Evolutionary conservation across 2,797 vertebrate species (phyloP).

Genomic region (Epinephelus awoara): DNA sequence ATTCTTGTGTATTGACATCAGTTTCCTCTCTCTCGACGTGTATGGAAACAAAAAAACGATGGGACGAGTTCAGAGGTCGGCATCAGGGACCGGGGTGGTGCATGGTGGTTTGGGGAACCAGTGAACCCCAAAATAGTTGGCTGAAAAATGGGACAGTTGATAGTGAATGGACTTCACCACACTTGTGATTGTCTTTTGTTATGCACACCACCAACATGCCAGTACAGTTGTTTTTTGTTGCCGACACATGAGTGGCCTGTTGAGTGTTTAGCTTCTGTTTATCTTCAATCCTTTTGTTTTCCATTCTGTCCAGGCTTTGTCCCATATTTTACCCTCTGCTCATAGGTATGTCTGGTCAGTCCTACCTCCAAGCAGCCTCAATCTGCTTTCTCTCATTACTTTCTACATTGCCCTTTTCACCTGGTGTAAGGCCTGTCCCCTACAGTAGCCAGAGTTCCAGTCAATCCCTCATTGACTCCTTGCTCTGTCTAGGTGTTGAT

Average conservation of each 20-base stretch:
- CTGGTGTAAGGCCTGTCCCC: neutral
- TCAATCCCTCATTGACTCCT: neutral
- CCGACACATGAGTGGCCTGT: neutral
- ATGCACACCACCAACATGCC: neutral
- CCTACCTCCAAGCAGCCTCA: neutral
- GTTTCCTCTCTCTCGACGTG: constrained; percentile 73
- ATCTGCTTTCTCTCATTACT: neutral
- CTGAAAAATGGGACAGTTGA: constrained; percentile 20
- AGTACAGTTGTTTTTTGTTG: constrained; percentile 9
- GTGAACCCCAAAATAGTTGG: constrained; percentile 41
- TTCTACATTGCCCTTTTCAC: constrained; percentile 6
- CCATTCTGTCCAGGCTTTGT: neutral
- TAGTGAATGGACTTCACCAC: neutral
- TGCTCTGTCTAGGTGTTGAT: neutral
- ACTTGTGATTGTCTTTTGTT: constrained; percentile 26
- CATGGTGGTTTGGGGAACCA: constrained; percentile 44
- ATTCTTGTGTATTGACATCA: constrained; percentile 86
- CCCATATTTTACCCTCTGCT: neutral
- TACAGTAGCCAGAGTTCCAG: constrained; percentile 6
- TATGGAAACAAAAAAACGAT: constrained; percentile 77
- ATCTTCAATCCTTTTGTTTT: neutral
- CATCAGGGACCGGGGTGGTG: constrained; percentile 41
- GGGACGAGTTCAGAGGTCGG: constrained; percentile 74
- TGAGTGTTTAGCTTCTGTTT: neutral
- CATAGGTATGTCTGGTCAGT: neutral